Conservation (phyloP, 2,888 invertebrate species). For the Aspidapion aeneum region DNA sequence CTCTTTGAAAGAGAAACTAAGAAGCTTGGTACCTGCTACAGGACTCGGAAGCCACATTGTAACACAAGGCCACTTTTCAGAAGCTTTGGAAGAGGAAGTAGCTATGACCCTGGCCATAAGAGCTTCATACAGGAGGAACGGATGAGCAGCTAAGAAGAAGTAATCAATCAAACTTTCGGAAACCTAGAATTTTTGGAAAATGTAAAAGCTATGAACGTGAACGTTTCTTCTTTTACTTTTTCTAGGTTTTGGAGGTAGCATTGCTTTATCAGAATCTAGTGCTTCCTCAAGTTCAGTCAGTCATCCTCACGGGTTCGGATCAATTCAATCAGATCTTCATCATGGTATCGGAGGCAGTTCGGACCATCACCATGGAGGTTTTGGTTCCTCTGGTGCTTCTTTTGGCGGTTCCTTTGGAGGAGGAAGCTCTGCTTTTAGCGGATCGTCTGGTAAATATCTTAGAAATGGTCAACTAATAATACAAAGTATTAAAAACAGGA, state of each 20-base stretch:
- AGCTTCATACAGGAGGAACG: not conserved
- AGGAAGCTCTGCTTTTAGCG: not conserved
- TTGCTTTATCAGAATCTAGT: not conserved
- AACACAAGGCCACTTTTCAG: too few species aligned
- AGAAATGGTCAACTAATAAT: slow-evolving; percentile 2
- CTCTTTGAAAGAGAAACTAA: too few species aligned
- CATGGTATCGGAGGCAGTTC: not conserved
- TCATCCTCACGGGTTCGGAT: not conserved
- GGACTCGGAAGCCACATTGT: too few species aligned
- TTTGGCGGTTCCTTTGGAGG: slow-evolving; percentile 4
- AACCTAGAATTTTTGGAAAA: too few species aligned
- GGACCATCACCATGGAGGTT: not conserved
- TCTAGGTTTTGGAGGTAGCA: not conserved
- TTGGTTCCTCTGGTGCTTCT: not conserved
- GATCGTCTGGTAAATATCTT: not conserved
- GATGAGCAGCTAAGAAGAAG: too few species aligned
- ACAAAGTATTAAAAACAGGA: too few species aligned
- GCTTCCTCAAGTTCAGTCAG: not conserved
- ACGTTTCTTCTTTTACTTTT: too few species aligned
- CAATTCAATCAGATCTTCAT: not conserved
- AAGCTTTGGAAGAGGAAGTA: too few species aligned
- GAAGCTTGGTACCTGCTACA: too few species aligned
- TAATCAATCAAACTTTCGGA: too few species aligned
- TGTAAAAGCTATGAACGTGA: too few species aligned
- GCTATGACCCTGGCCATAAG: not conserved